These are phyloP conservation scores for Napeogenes sylphis DNA, from an alignment of 2,888 invertebrate genomes.

Conservation along the genomic window DNA sequence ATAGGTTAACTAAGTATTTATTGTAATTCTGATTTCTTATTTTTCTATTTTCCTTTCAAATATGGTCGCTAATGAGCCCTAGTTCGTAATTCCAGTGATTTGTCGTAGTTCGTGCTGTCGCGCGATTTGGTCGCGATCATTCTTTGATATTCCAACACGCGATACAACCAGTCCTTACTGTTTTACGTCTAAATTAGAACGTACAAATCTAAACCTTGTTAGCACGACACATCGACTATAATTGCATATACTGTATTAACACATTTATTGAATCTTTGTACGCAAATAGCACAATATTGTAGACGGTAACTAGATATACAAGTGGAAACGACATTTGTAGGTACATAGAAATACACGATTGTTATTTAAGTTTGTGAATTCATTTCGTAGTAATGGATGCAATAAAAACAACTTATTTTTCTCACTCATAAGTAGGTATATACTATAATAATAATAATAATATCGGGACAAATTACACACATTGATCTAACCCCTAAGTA, in stretches of 20 bases:
- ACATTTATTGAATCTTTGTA: slow-evolving; percentile 9
- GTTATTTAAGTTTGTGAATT: slow-evolving; percentile 12
- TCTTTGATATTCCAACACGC: slow-evolving; percentile 20
- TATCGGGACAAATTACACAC: too few species aligned
- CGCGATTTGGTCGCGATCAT: slow-evolving; percentile 18
- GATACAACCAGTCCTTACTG: slow-evolving; percentile 8
- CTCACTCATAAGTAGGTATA: too few species aligned
- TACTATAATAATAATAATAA: too few species aligned
- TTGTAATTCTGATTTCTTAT: slow-evolving; percentile 27
- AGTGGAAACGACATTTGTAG: slow-evolving; percentile 14
- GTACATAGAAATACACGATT: slow-evolving; percentile 12
- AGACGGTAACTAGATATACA: slow-evolving; percentile 15
- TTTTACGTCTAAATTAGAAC: slow-evolving; percentile 26
- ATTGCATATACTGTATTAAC: slow-evolving; percentile 13
- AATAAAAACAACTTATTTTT: background rate
- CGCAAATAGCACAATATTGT: slow-evolving; percentile 20
- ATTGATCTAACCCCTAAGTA: too few species aligned
- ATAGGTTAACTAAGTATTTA: slow-evolving; percentile 17
- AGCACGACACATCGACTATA: slow-evolving; percentile 14
- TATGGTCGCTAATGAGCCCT: slow-evolving; percentile 60
- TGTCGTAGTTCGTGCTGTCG: slow-evolving; percentile 51
- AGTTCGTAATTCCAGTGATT: slow-evolving; percentile 61
- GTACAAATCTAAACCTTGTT: slow-evolving; percentile 45
- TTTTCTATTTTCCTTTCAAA: slow-evolving; percentile 47
- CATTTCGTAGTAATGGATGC: background rate